Percentiles rank a stretch among this genome's conserved stretches.
Conservation (phyloP, 2,113 vertebrate species). For the Menura novaehollandiae region DNA sequence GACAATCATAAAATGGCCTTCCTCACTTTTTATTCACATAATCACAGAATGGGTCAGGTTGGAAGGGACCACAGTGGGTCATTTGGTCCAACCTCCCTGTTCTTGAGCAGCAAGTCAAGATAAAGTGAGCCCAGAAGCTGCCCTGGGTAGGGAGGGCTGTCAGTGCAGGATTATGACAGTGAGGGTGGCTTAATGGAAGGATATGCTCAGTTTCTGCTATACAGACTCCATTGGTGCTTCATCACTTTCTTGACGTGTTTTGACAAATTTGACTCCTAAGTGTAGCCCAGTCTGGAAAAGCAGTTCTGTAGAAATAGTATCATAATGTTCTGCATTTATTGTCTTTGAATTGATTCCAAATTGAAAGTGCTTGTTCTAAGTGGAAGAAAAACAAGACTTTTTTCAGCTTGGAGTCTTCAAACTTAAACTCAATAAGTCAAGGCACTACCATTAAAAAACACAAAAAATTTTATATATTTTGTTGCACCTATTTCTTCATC, state of each 20-base stretch:
- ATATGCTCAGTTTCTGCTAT: not conserved
- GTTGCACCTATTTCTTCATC: not conserved
- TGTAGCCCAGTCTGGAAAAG: not conserved
- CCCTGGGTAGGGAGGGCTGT: not conserved
- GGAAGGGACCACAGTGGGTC: no score
- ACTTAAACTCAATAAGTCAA: not conserved
- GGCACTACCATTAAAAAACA: not conserved
- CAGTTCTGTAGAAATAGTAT: not conserved
- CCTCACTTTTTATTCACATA: not conserved
- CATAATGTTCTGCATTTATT: not conserved
- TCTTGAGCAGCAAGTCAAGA: not conserved
- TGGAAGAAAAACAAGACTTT: not conserved
- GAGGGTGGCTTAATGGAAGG: not conserved
- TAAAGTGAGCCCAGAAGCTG: not conserved
- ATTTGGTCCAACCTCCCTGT: not conserved
- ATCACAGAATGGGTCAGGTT: not conserved
- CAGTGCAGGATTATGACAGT: not conserved
- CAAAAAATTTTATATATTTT: not conserved
- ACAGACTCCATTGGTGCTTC: not conserved
- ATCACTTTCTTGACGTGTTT: conserved; percentile 9
- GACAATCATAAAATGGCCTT: not conserved
- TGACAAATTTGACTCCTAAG: conserved; percentile 31
- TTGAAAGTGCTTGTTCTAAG: not conserved
- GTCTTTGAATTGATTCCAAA: conserved; percentile 12
- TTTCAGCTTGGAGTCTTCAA: not conserved